Evolutionary conservation across 2,888 invertebrate genomes (phyloP), one percentile per base, ranked within the genome.

Genomic region (Galerucella calmariensis): DNA sequence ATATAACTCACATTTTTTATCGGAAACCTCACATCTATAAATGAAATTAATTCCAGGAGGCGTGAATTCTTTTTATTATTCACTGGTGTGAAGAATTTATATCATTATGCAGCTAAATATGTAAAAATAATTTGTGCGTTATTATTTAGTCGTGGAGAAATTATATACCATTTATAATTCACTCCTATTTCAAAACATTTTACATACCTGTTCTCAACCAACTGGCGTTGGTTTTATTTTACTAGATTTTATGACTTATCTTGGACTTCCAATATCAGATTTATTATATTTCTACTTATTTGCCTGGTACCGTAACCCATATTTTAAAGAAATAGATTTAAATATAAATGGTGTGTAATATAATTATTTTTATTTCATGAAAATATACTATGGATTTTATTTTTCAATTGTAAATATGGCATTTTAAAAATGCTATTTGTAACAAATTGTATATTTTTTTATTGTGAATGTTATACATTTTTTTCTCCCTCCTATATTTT

Each of bases 391-490:
- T 61, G 6, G 14, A 16, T 20, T 9, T 20, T 46, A 63, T 46
- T 41, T 63, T 35, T 46, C n/a, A 44, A 63, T 14, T 63, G 14
- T 63, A 35, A 63, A 16, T 12, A 35, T 63, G 46, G n/a, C 51
- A 51, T 51, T 51, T 51, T 24, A 62, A 41, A 14, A 62, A 9
- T 62, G 41, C 62, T n/a, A 41, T 62, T 48, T 67, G 27, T 24
- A 44, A 24, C 41, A 70, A 27, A 63, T 53, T 70, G 63, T 70
- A 63, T 63, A 63, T 70, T 70, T 70, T 70, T 70, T 68, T 44
- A 65, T 14, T 44, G 59, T 68, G 20, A 56, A 59, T 61, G 14
- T 59, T 48, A 61, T 58, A 46, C 61, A 41, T 61, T 69, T 11
- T 48, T 51, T 61, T 53, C 63, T 63, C 24, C 48, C 27, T 44